Conservation (phyloP, 92 coral and sea anemone genomes). For the Chrysogorgia sp. region DNA sequence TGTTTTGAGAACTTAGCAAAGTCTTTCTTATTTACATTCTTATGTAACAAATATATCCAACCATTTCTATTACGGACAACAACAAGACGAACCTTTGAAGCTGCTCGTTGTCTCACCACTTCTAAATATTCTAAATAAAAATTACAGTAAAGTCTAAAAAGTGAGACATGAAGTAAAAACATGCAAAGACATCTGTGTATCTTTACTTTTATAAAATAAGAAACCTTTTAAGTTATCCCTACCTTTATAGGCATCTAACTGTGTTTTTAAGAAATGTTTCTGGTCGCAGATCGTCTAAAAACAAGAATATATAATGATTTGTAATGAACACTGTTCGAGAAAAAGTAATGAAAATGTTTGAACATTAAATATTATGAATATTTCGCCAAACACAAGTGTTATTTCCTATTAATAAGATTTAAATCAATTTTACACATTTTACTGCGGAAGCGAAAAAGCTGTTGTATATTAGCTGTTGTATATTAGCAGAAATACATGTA, state of each 20-base stretch:
- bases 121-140: constrained; percentile 74
- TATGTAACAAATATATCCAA: not conserved
- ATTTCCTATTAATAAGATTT: too few species aligned
- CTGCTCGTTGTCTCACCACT: constrained; percentile 91
- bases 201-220: too few species aligned
- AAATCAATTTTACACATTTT: too few species aligned
- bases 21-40: too few species aligned
- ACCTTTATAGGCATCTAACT: constrained; percentile 91
- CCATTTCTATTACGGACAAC: not conserved
- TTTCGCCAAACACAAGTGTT: too few species aligned
- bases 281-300: constrained; percentile 80
- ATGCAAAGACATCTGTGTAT: not conserved
- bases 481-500: not conserved
- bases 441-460: too few species aligned
- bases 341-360: not conserved
- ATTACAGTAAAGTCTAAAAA: not conserved
- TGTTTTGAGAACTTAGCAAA: too few species aligned
- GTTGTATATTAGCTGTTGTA: too few species aligned
- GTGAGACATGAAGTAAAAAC: not conserved
- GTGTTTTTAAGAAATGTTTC: constrained; percentile 76
- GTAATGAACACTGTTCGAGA: not conserved
- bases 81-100: constrained; percentile 62
- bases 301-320: not conserved
- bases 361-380: too few species aligned
- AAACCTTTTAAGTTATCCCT: too few species aligned